phyloP scores from a whole-genome alignment of 2,888 invertebrate species.

The Gonocerus acuteangulatus region DNA sequence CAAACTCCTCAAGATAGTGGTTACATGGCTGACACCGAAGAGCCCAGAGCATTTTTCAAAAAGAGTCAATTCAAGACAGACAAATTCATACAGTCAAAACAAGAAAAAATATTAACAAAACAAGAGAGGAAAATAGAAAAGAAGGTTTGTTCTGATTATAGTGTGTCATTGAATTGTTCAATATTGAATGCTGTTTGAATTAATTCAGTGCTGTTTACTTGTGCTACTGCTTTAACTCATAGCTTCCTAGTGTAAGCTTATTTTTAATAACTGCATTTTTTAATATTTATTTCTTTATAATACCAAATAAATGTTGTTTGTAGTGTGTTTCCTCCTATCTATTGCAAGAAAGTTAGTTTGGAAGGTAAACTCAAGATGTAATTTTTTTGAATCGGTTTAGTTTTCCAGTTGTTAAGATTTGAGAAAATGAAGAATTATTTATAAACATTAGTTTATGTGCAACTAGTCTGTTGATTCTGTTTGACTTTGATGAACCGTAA shows the following conservation, averaged over 20 bases:
- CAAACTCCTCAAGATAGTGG: conserved; percentile 48
- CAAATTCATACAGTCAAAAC: conserved; percentile 20
- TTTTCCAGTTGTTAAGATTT: no score
- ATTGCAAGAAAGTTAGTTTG: no score
- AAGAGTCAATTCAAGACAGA: conserved; percentile 14
- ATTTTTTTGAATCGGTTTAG: no score
- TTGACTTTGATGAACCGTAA: no score
- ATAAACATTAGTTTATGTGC: no score
- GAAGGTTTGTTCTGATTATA: conserved; percentile 16
- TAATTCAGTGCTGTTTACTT: not conserved
- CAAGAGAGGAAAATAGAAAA: conserved; percentile 21
- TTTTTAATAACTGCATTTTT: no score
- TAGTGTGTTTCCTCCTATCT: no score
- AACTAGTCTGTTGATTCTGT: no score
- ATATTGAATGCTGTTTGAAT: not conserved
- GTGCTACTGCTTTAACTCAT: not conserved
- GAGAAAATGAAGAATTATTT: no score
- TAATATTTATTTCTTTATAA: no score
- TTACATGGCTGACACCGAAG: conserved; percentile 64
- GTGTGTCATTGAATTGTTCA: not conserved
- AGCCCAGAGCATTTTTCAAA: conserved; percentile 42
- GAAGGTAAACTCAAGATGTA: no score
- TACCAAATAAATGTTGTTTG: no score
- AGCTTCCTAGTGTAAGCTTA: not conserved
- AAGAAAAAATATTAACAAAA: conserved; percentile 9